Evolutionary conservation across 2,113 vertebrate species (phyloP), one percentile per base, ranked within the genome.

Genomic region (Jaculus jaculus): DNA sequence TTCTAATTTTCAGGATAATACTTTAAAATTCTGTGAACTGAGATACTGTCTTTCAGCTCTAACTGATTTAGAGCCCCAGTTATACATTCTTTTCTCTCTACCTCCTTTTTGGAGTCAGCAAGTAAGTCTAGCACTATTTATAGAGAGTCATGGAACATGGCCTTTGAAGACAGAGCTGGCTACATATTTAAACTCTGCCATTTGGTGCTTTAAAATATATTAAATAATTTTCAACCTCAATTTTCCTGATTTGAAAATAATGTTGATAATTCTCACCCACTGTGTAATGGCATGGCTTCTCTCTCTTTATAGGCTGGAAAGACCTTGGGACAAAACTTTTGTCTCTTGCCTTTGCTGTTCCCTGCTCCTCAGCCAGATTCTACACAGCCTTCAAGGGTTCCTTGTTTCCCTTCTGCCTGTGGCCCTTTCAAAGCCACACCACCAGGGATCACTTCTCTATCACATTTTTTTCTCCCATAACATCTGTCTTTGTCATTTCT

Each of bases 351-450:
- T 68, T 9, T 6, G 8, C 47, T 51, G 16, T 71, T 39, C 15
- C 23, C 72, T 24, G 5, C 6, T 7, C 11, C 58, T 15, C 7
- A 58, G 23, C 71, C 10, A 21, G 77, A 23, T 42, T 37, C 51
- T 65, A 16, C 0, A 12, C 7, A 37, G 30, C 30, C 23, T 8
- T 65, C 21, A 51, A 20, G 3, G 23, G 30, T 18, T 13, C 11
- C 24, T 80, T 1, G 4, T 0, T 8, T 1, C 28, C 4, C 12
- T 15, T 13, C 16, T 4, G 2, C 13, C 7, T 3, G 34, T 1
- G 17, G 20, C 24, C 37, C 47, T 42, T 34, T 32, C 30, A 71
- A 63, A 84, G 1, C 66, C n/a, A 10, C 17, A 21, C 32, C 42
- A 2, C 23, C 32, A 26, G 28, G 32, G 69, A 51, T 30, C 37